phyloP scores from a whole-genome alignment of 1,140 invertebrate species.

The Pteromalus puparum region DNA sequence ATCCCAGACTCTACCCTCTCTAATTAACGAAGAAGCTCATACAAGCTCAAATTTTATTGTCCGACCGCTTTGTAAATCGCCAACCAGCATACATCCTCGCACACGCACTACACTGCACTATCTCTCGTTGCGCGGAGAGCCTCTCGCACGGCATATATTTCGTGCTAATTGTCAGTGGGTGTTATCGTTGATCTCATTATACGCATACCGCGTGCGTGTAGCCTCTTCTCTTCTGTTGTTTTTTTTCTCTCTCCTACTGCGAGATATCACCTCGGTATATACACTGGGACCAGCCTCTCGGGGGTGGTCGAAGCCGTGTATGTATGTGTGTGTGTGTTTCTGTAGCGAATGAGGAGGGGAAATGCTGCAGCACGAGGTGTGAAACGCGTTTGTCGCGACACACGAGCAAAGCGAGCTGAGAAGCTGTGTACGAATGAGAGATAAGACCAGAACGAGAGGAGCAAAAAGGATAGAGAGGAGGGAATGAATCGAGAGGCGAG shows the following conservation, averaged over 20 bases:
- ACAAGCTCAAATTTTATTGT: slow-evolving; percentile 23
- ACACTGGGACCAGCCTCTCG: too few relatives aligned
- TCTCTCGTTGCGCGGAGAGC: background rate
- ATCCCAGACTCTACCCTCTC: background rate
- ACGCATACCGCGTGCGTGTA: slow-evolving; percentile 69
- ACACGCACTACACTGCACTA: background rate
- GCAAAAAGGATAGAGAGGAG: slow-evolving; percentile 46
- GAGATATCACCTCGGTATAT: background rate
- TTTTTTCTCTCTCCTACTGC: background rate
- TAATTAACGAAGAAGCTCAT: slow-evolving; percentile 43
- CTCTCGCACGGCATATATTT: slow-evolving; percentile 58
- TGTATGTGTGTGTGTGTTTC: background rate
- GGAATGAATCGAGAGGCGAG: slow-evolving; percentile 47
- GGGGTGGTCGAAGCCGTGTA: too few relatives aligned
- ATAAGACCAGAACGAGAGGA: background rate
- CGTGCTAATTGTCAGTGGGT: slow-evolving; percentile 69
- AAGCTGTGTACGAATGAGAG: slow-evolving; percentile 53
- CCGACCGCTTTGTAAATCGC: slow-evolving; percentile 36
- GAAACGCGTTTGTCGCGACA: slow-evolving; percentile 55
- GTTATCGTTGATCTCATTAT: slow-evolving; percentile 71
- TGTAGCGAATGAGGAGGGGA: slow-evolving; percentile 20
- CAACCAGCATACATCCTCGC: background rate
- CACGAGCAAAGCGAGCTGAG: slow-evolving; percentile 48
- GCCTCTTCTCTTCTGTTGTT: slow-evolving; percentile 32
- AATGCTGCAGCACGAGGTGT: slow-evolving; percentile 27